Base-by-base conservation (phyloP, 2,113 vertebrate genomes). In the Lamprotornis superbus region DNA sequence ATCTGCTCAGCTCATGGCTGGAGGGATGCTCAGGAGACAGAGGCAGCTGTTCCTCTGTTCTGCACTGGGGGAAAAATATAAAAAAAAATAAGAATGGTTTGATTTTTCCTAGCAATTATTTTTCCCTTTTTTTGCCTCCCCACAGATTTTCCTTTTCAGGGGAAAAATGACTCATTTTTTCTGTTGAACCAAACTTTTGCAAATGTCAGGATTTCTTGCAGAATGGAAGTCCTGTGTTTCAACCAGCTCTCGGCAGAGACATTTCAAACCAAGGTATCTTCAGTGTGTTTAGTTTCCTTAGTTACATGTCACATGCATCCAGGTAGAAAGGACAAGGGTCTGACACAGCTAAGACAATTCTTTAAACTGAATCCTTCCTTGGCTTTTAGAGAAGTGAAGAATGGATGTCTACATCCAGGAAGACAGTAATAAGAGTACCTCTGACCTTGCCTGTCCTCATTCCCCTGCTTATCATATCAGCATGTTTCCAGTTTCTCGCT, bases 241-340 rank as follows among this genome's bases (percentile, higher is more conserved):
- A 89, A 89, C 27, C 65, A 60, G 65, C 57, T 89, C 77, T 82
- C 18, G 0, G 65, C 46, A 94, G 87, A 93, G 47, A 89, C 55
- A 80, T 95, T 97, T 85, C 83, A 90, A 93, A 95, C 89, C 71
- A 85, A 91, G 60, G 92, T 78, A 95, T 94, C 91, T 61, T 35
- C 94, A 88, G 28, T n/a, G 2, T 71, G 44, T 50, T 95, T 88
- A 96, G 71, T 94, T 97, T 96, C 94, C 87, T 93, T 94, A 90
- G 92, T 74, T 95, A 86, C 64, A 7, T 83, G 69, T 67, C 83
- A 96, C 73, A 82, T 57, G 55, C 88, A 91, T 69, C 80, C 87
- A 88, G 90, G 82, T 83, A 78, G 83, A 89, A 87, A 87, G 79
- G 69, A 56, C 78, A 61, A 56, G 42, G 50, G 78, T 57, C 67